These are phyloP conservation scores for Drosophila insularis DNA, from an alignment of 1,140 invertebrate genomes.

Conservation along the genomic window DNA sequence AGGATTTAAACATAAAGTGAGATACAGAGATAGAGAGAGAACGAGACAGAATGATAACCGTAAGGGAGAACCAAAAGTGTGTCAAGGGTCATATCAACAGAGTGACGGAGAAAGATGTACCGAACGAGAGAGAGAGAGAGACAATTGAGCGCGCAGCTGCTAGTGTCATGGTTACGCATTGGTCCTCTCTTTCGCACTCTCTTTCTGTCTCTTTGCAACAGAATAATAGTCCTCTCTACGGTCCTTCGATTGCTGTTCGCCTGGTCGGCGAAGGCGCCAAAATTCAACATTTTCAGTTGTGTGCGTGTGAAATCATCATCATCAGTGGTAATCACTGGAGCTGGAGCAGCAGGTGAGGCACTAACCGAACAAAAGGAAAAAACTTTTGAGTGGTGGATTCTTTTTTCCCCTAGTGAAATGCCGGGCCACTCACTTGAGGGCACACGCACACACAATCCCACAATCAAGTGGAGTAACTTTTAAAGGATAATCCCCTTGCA, in stretches of 20 bases:
- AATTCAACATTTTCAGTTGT: constrained; percentile 80
- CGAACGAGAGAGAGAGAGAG: constrained; percentile 9
- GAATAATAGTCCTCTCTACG: not conserved
- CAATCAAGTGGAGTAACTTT: constrained; percentile 33
- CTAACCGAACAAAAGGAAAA: not conserved
- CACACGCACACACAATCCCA: not conserved
- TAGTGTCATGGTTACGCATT: constrained; percentile 26
- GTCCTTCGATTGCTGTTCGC: constrained; percentile 49
- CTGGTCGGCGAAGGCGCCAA: constrained; percentile 78
- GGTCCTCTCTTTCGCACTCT: not conserved
- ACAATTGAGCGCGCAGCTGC: constrained; percentile 38
- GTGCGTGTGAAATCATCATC: constrained; percentile 53
- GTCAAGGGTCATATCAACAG: constrained; percentile 42
- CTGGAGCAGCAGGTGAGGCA: not conserved
- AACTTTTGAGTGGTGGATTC: constrained; percentile 52
- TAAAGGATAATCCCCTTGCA: constrained; percentile 58
- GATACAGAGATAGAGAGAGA: constrained; percentile 20
- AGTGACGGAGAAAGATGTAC: constrained; percentile 15
- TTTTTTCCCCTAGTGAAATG: constrained; percentile 47
- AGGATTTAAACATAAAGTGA: constrained; percentile 26
- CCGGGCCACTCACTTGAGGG: constrained; percentile 1
- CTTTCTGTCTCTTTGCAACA: not conserved
- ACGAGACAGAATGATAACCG: constrained; percentile 14
- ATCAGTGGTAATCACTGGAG: not conserved
- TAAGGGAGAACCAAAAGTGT: constrained; percentile 24